These are phyloP conservation scores for Alosa sapidissima DNA, from an alignment of 2,797 vertebrate genomes.

Conservation along the genomic window DNA sequence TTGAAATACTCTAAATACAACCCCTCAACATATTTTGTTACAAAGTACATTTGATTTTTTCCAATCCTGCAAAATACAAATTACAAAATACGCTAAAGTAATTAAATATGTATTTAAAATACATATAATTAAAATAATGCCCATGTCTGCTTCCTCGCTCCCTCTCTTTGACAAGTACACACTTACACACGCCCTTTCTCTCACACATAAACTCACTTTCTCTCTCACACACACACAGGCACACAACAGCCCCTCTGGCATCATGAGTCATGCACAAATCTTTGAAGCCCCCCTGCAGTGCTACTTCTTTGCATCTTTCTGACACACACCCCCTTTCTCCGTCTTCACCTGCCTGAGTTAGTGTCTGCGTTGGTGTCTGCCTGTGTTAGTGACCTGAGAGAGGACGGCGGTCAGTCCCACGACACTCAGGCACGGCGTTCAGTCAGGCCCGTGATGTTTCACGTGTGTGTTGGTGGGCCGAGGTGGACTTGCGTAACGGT, in stretches of 20 bases:
- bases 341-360: not conserved
- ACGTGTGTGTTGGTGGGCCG: not conserved
- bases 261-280: constrained; percentile 5
- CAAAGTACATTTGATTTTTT: no score
- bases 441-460: not conserved
- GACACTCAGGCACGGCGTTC: no score
- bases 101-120: no score
- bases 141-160: not conserved
- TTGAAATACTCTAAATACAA: no score
- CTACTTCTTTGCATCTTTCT: not conserved
- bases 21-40: no score
- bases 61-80: no score
- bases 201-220: not conserved
- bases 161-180: not conserved
- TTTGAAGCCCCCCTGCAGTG: not conserved
- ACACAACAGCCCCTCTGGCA: not conserved
- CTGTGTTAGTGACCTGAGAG: not conserved
- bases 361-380: not conserved
- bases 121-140: no score
- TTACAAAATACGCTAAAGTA: no score
- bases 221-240: constrained; percentile 38
- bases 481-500: not conserved
- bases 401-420: not conserved
- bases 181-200: constrained; percentile 46
- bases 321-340: not conserved